These are phyloP conservation scores for Vanessa tameamea DNA, from an alignment of 1,140 invertebrate species.

Conservation along the genomic window DNA sequence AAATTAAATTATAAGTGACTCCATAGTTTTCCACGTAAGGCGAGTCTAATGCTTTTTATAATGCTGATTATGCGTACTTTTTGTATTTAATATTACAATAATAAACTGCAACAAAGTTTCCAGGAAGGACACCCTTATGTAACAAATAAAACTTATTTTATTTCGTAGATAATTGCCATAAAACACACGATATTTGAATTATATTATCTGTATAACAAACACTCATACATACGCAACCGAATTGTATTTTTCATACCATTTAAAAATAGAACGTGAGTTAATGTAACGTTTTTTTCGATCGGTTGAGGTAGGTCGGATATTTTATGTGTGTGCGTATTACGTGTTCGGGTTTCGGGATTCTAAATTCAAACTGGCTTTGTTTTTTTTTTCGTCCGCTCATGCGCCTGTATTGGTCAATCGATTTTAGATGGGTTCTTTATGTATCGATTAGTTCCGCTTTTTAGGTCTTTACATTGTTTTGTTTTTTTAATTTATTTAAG, in stretches of 20 bases:
- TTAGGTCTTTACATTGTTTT: constrained; percentile 13
- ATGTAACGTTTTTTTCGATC: constrained; percentile 55
- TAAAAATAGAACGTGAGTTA: constrained; percentile 41
- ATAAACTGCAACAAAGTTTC: not conserved
- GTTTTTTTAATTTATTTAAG: constrained; percentile 3
- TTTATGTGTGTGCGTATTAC: constrained; percentile 53
- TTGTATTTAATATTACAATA: not conserved
- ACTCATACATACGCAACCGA: constrained; percentile 33
- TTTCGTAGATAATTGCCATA: not conserved
- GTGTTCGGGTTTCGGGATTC: constrained; percentile 62
- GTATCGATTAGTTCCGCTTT: constrained; percentile 27
- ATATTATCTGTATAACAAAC: constrained; percentile 18
- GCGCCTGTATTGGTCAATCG: constrained; percentile 41
- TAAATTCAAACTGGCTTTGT: constrained; percentile 58
- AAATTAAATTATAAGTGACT: not conserved
- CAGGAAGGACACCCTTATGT: too few relatives aligned
- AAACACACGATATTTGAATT: constrained; percentile 2
- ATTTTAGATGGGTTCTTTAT: constrained; percentile 35
- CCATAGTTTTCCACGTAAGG: not conserved
- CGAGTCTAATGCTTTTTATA: not conserved
- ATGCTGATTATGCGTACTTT: not conserved
- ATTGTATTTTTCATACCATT: constrained; percentile 43
- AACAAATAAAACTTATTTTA: too few relatives aligned
- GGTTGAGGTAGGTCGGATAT: constrained; percentile 65
- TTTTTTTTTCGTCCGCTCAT: constrained; percentile 38